These are phyloP conservation scores for Drosophila kuntzei DNA, from an alignment of 2,888 invertebrate species.

Conservation along the genomic window DNA sequence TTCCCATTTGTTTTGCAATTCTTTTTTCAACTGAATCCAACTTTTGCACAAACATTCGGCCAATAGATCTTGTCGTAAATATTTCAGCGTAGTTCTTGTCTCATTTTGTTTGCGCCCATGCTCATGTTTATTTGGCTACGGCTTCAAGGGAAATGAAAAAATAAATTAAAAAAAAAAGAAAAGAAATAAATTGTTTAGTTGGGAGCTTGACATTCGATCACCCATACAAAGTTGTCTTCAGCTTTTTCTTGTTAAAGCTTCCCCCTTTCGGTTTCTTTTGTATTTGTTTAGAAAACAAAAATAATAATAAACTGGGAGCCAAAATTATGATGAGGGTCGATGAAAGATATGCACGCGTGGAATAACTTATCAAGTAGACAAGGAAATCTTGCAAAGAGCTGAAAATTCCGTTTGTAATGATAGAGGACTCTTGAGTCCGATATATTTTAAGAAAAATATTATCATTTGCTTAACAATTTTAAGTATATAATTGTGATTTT, in stretches of 20 bases:
- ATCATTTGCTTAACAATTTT: too few species aligned
- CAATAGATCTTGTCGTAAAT: constrained; percentile 39
- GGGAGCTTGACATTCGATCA: constrained; percentile 73
- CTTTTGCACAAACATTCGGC: constrained; percentile 47
- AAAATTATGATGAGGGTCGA: constrained; percentile 67
- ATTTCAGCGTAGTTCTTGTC: constrained; percentile 47
- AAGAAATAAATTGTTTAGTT: constrained; percentile 37
- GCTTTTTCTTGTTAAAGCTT: constrained; percentile 15
- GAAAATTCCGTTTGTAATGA: too few species aligned
- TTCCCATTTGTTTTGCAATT: constrained; percentile 12
- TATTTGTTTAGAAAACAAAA: constrained; percentile 48
- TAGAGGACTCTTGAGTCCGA: too few species aligned
- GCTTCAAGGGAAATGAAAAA: constrained; percentile 28
- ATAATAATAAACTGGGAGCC: constrained; percentile 48
- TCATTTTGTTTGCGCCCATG: constrained; percentile 41
- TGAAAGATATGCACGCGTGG: constrained; percentile 18
- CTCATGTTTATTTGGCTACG: constrained; percentile 60
- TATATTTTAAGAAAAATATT: too few species aligned
- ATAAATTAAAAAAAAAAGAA: constrained; percentile 11
- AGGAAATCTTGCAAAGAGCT: constrained; percentile 17
- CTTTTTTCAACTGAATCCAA: constrained; percentile 28
- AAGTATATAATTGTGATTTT: too few species aligned
- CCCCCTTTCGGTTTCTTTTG: constrained; percentile 19
- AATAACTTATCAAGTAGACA: constrained; percentile 17
- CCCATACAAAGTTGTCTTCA: constrained; percentile 62